phyloP scores from a whole-genome alignment of 1,140 invertebrate genomes.

The Drosophila ironensis region DNA sequence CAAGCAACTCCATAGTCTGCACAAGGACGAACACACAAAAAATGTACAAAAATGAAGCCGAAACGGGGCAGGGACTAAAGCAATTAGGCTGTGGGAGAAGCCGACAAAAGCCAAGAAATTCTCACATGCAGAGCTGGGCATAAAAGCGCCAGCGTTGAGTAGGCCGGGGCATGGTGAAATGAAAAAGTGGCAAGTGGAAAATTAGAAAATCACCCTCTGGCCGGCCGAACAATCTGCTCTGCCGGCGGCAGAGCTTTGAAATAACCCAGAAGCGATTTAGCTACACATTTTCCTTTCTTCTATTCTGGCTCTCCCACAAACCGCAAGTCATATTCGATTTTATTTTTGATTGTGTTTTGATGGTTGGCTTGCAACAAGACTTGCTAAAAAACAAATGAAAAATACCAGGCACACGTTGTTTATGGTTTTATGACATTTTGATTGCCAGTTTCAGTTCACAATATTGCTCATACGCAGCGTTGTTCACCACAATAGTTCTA shows the following conservation, averaged over 20 bases:
- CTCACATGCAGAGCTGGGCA: neutral
- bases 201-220: conserved; percentile 3
- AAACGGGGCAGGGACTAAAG: conserved; percentile 10
- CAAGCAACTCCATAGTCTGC: neutral
- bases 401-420: conserved; percentile 5
- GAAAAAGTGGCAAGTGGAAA: conserved; percentile 11
- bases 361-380: neutral
- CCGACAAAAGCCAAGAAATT: conserved; percentile 4
- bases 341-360: conserved; percentile 36
- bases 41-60: conserved; percentile 1
- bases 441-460: conserved; percentile 18
- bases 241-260: neutral
- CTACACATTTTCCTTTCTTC: neutral
- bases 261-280: conserved; percentile 1
- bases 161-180: neutral
- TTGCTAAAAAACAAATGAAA: neutral
- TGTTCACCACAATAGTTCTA: conserved; percentile 35
- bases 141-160: conserved; percentile 25
- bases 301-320: neutral
- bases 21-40: conserved; percentile 3
- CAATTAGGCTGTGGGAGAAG: conserved; percentile 33
- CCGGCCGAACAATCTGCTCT: neutral
- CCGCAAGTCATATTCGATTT: conserved; percentile 43
- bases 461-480: conserved; percentile 27
- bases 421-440: neutral